Evolutionary conservation across 1,140 invertebrate genomes (phyloP), one percentile per base, ranked within the genome.

Genomic region (Venustaconcha ellipsiformis): DNA sequence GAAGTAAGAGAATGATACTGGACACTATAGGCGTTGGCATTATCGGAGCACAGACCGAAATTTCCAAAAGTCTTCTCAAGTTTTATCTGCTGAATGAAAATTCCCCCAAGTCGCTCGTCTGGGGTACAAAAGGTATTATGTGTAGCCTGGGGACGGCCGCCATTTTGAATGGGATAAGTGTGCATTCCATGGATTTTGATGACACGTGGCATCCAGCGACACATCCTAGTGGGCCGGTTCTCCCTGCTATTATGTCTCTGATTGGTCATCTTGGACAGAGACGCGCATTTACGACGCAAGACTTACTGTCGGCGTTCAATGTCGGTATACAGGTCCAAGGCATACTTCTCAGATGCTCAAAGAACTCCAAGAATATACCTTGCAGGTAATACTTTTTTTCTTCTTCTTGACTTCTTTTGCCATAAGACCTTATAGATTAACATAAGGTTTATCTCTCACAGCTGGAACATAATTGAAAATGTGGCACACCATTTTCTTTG

Each of bases 151-250:
- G 79, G 2, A 80, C 81, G 70, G 83, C 85, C 3, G 83, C 83
- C 15, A 85, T 75, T 66, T 70, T 86, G 23, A 86, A 86, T 70
- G 85, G 83, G 14, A 70, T 80, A 18, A 86, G 81, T 70, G 78
- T 80, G 55, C 85, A 86, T 65, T 78, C 85, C 18, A 86, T 86
- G 85, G 85, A 86, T 66, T 85, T 85, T 78, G 85, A 86, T 59
- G 85, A 86, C 70, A 86, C 85, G 1, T 86, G 85, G 85, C 78
- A 83, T 60, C 85, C 85, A 56, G 82, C 85, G 18, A 86, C 85
- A 12, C 85, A 86, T 56, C 85, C 85, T 0, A 85, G 83, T 74
- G 82, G 83, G 0, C 83, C 85, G 11, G 83, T 84, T 26, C 78
- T 86, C n/a, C 82, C 85, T 4, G 80, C 85, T 0, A 67, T 86